phyloP scores from a whole-genome alignment of 2,888 invertebrate genomes.

The Coelogynopora nodosa region DNA sequence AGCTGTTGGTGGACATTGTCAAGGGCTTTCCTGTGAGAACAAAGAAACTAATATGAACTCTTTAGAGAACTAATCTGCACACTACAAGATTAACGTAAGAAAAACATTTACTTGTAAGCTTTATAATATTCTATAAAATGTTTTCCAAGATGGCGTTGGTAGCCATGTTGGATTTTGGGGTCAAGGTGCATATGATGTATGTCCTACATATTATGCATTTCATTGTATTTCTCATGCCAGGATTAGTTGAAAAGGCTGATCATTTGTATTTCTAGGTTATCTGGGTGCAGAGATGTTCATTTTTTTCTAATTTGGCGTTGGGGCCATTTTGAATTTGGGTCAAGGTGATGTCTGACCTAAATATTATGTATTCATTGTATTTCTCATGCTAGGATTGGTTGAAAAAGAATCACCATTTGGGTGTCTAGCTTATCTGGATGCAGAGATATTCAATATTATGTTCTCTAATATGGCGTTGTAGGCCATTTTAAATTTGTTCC shows the following conservation, averaged over 20 bases:
- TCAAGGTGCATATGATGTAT: not conserved
- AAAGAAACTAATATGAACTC: not conserved
- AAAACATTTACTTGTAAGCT: not conserved
- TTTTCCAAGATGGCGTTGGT: not conserved
- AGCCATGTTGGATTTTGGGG: not conserved
- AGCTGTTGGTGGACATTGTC: slow-evolving; percentile 40
- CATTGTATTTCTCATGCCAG: slow-evolving; percentile 6
- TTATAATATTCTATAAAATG: not conserved
- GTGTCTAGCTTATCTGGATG: not conserved
- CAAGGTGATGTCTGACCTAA: not conserved
- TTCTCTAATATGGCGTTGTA: not conserved
- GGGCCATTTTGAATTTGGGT: not conserved
- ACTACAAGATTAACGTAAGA: not conserved
- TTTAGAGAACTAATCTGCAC: not conserved
- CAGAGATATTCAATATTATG: slow-evolving; percentile 8
- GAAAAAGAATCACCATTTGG: not conserved
- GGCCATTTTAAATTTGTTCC: slow-evolving; percentile 9
- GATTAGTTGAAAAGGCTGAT: not conserved
- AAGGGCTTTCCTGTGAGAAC: slow-evolving; percentile 43
- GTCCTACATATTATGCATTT: not conserved
- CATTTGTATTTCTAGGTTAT: not conserved
- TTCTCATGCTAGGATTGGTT: not conserved
- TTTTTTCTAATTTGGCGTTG: not conserved
- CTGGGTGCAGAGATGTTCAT: not conserved
- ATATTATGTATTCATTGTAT: not conserved